Evolutionary conservation across 2,797 vertebrate species (phyloP), one percentile per base, ranked within the genome.

Genomic region (Limnodromus scolopaceus): DNA sequence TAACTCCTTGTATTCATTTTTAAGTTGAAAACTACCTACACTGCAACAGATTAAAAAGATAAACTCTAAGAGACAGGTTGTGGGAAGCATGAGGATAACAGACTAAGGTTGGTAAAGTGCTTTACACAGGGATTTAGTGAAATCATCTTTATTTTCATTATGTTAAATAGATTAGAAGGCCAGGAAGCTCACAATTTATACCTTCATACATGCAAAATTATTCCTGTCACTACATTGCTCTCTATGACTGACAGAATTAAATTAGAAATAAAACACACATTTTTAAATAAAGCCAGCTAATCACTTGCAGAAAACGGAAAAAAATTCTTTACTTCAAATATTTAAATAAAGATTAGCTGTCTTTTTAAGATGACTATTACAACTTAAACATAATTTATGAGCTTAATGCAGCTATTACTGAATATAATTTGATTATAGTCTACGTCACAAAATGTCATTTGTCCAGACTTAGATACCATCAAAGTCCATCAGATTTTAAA

Each of bases 261-360:
- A 94, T 60, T 85, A 79, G 87, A 92, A 93, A 91, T 74, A 80
- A 93, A 95, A 66, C 16, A 79, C 28, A 36, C 63, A 61, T 49
- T 80, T 92, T 89, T 66, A 75, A 70, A 80, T 64, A 91, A 75
- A 89, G 60, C 18, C 75, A 87, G 49, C 24, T 85, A 77, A 94
- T 89, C 72, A 49, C 64, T n/a, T 16, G 34, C 32, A 43, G 43
- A 77, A 93, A 88, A 89, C 10, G 32, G 65, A 23, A 30, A 27
- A 6, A 68, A 61, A 94, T 82, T 75, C 78, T 77, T 84, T 38
- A 94, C 64, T 91, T 85, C 45, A 93, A 91, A 89, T 89, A 95
- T 80, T 96, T 93, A 85, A 92, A 77, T 77, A 87, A 80, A 93
- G 82, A 92, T 95, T 95, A 93, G 58, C 57, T 91, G 46, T 61